Evolutionary conservation across 2,888 invertebrate species (phyloP), one percentile per base, ranked within the genome.

Genomic region (Fragum whitleyi): DNA sequence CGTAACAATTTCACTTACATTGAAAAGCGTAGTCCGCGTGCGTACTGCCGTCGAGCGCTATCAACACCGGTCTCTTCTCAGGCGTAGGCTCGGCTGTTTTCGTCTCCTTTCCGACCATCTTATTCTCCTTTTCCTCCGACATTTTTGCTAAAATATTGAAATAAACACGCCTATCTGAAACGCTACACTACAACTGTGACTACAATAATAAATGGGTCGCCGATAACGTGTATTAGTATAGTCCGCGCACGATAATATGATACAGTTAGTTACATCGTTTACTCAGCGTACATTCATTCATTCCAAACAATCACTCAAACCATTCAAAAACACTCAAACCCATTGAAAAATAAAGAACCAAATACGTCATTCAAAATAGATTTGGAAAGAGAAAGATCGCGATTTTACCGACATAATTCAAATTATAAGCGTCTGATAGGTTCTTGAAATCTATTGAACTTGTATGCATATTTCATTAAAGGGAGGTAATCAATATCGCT

Each of bases 11-110:
- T 32, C 65, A 85, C 86, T 83, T 76, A 85, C 86, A 89, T 62
- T 80, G 69, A 72, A 81, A 88, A 3, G 89, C 89, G 57, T 81
- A 79, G 61, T 88, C 81, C n/a, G 87, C 72, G 62, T 88, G 79
- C 26, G 86, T 81, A 65, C 87, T 87, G 2, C 84, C 87, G 59
- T 89, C 89, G 47, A 88, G 73, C 11, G 88, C 85, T 39, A 89
- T 74, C 11, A 88, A 61, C 7, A 86, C 77, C 0, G 47, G 65
- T 32, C 79, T 39, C 72, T 80, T 69, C 3, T 72, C 70, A 14
- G 70, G 21, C 51, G n/a, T 23, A 21, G 19, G n/a, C 14, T 69
- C 28, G 2, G 26, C 53, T 11, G 23, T 26, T 23, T 67, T 42
- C 53, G 69, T 51, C n/a, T 70, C 55, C 32, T 28, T 29, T 55